Conservation (phyloP, 64 coral and sea anemone genomes). For the Exaiptasia diaphana region DNA sequence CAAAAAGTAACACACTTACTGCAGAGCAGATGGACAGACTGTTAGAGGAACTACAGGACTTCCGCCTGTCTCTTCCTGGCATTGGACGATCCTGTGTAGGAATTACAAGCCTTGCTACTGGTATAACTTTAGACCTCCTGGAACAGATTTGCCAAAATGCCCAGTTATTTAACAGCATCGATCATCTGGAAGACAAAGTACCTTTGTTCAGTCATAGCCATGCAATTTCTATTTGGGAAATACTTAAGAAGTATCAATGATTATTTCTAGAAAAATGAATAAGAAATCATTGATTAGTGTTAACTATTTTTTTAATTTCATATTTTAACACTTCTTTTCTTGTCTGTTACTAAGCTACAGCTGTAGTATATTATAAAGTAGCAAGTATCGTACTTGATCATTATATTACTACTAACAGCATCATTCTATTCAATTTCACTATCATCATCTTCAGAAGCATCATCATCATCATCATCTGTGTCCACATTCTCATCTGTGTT, state of each 20-base stretch:
- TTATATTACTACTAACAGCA: too few relatives aligned
- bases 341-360: too few relatives aligned
- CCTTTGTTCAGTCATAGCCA: constrained; percentile 4
- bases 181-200: not conserved
- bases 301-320: too few relatives aligned
- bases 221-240: constrained; percentile 8
- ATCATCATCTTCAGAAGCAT: not conserved
- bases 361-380: too few relatives aligned
- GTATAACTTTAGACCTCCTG: not conserved
- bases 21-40: not conserved
- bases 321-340: too few relatives aligned
- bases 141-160: not conserved
- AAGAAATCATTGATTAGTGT: too few relatives aligned
- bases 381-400: too few relatives aligned
- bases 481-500: constrained; percentile 13
- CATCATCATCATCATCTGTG: not conserved
- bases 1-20: not conserved
- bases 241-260: not conserved
- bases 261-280: too few relatives aligned
- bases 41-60: not conserved
- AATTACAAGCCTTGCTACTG: not conserved
- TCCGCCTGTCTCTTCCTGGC: not conserved
- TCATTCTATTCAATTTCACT: not conserved
- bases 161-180: not conserved
- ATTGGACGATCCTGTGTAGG: not conserved